Evolutionary conservation across 2,888 invertebrate species (phyloP), one percentile per base, ranked within the genome.

Genomic region (Poecilus cupreus): DNA sequence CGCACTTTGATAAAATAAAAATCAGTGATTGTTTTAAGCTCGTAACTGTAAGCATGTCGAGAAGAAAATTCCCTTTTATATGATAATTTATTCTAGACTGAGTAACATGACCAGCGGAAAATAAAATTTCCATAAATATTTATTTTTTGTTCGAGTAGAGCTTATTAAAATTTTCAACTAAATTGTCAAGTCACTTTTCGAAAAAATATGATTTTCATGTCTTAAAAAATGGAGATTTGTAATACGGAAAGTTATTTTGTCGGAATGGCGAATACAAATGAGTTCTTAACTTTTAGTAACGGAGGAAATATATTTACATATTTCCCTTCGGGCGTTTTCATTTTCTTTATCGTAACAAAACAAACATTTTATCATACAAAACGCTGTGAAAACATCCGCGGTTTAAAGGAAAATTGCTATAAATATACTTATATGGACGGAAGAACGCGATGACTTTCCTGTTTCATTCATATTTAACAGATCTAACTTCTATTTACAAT

Each of bases 211-310:
- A 60, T 32, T 60, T 46, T 11, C 20, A 11, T 49, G 54, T 20
- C 22, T 60, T 60, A 68, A 78, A 78, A 64, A 78, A 78, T 64
- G 78, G 22, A 78, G 46, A 78, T 60, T 78, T 78, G 78, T 46
- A 64, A 43, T 78, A 64, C n/a, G 46, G 43, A 78, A 78, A 78
- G 78, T 78, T 78, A 46, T 8, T 51, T 78, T 78, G 64, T 68
- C 20, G 46, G 39, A 77, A 60, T 77, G 32, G 77, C 13, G 78
- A 68, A 78, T 78, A 43, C 57, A 78, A 78, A 78, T 78, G 78
- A 78, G 78, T 11, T 75, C 46, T 39, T 78, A 78, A 78, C 78
- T 78, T 78, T 78, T 77, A 37, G 49, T 49, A 22, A 57, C 16
- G 64, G 26, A 60, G 46, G 24, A 49, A 78, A 54, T 72, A 18